Base-by-base conservation (phyloP, 2,888 invertebrate species). In the Pristionchus mayeri region DNA sequence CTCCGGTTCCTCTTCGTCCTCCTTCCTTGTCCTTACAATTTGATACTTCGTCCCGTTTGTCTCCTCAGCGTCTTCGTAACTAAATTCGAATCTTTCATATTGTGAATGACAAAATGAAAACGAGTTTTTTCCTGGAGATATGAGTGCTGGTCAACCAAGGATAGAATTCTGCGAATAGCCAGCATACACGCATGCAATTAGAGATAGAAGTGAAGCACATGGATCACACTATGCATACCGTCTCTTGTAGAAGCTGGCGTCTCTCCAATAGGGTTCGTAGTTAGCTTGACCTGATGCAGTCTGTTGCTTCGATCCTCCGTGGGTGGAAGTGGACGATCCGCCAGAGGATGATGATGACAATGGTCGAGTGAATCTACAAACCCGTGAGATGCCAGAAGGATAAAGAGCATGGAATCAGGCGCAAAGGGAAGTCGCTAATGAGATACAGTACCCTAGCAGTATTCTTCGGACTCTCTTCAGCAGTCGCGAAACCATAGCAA, bases 201-300 rank as follows among this genome's bases (percentile, higher is more conserved):
- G n/a, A n/a, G 63, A 30, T 2, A 63, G 37, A 40, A n/a, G 13
- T 48, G 3, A 16, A 21, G 30, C n/a, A 2, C 16, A 52, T 7
- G 3, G 18, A 48, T 63, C 2, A 24, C 37, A 7, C 57, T 13
- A 44, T 86, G 4, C 86, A 89, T 88, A 92, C 80, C 91, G 89
- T 54, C 91, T 84, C 80, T 89, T 87, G 85, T 92, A 92, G 84
- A 90, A 91, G 21, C 89, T 86, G 18, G 91, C 87, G 79, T 92
- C 91, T 48, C 92, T 86, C 92, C 92, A 92, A 85, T 92, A 92
- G 3, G 92, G 91, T 81, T 91, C 91, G 86, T 88, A 84, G 48
- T 16, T 67, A 21, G 34, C n/a, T 27, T 24, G 13, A 9, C 16
- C 13, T 18, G 30, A 2, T 85, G 54, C 67, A 24, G 82, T 27